Evolutionary conservation across 2,888 invertebrate species (phyloP).

Genomic region (Xylota sylvarum): DNA sequence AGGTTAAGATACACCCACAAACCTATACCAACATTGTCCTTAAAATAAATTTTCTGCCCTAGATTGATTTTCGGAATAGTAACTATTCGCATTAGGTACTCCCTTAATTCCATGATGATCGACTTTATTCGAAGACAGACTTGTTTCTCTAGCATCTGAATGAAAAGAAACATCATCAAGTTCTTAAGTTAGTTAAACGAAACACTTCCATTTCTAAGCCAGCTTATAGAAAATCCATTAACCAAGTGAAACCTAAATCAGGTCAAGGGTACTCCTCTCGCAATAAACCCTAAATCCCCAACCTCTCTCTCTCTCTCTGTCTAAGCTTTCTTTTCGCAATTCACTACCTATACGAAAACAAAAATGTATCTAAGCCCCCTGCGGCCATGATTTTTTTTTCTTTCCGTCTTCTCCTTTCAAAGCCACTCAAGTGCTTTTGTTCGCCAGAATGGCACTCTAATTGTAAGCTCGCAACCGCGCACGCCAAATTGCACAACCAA

Average conservation of each 20-base stretch:
- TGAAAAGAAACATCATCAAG: no score
- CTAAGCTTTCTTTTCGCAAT: constrained; percentile 41
- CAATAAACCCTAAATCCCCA: neutral
- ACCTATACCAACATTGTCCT: no score
- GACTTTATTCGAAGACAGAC: no score
- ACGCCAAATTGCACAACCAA: constrained; percentile 55
- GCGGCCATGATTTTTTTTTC: neutral
- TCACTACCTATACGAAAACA: neutral
- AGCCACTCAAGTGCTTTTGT: constrained; percentile 35
- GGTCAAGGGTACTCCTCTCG: constrained; percentile 28
- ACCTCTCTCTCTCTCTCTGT: neutral
- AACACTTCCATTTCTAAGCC: neutral
- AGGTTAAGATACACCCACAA: no score
- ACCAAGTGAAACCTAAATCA: neutral
- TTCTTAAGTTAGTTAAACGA: neutral
- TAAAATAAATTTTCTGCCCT: no score
- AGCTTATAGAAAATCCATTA: neutral
- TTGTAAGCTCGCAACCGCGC: constrained; percentile 61
- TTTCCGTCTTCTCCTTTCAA: constrained; percentile 5
- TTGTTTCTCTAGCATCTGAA: no score
- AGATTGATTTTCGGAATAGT: no score
- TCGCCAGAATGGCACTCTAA: constrained; percentile 46
- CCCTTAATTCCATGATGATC: no score
- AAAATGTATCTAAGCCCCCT: constrained; percentile 7
- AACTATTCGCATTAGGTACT: no score